A percentile compares a stretch with the other conserved stretches of the same genome.
These are phyloP conservation scores for Herminia tarsipennalis DNA, from an alignment of 2,888 invertebrate genomes.

Conservation along the genomic window DNA sequence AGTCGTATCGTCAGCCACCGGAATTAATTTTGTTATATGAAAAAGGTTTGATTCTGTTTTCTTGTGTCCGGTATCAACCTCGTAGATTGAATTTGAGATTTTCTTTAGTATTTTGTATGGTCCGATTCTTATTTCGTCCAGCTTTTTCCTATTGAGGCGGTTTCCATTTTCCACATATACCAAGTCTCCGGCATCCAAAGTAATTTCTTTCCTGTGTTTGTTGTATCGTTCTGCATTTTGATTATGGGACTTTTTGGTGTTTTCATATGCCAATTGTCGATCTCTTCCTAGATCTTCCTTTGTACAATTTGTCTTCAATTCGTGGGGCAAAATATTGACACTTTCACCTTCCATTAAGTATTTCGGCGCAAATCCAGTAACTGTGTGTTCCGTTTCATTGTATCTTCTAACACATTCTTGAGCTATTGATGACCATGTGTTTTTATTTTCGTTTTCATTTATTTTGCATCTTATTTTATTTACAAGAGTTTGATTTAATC, in stretches of 20 bases:
- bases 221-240: too few relatives aligned
- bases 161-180: slow-evolving; percentile 36
- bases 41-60: slow-evolving; percentile 21
- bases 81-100: slow-evolving; percentile 40
- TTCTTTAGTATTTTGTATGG: slow-evolving; percentile 32
- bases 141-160: slow-evolving; percentile 35
- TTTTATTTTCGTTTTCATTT: background rate
- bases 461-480: background rate
- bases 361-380: slow-evolving; percentile 42
- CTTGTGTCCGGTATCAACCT: slow-evolving; percentile 33
- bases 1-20: too few relatives aligned
- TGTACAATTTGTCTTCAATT: slow-evolving; percentile 17
- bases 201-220: slow-evolving; percentile 33
- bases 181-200: slow-evolving; percentile 25
- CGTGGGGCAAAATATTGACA: slow-evolving; percentile 23
- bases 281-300: slow-evolving; percentile 18
- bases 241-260: slow-evolving; percentile 10
- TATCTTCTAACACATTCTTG: background rate
- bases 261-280: slow-evolving; percentile 36
- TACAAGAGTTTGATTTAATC: background rate
- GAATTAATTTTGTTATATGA: background rate
- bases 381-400: slow-evolving; percentile 33
- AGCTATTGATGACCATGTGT: background rate
- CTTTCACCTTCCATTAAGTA: slow-evolving; percentile 40
- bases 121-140: slow-evolving; percentile 42